Evolutionary conservation across 1,140 invertebrate species (phyloP).

Genomic region (Papilio xuthus): DNA sequence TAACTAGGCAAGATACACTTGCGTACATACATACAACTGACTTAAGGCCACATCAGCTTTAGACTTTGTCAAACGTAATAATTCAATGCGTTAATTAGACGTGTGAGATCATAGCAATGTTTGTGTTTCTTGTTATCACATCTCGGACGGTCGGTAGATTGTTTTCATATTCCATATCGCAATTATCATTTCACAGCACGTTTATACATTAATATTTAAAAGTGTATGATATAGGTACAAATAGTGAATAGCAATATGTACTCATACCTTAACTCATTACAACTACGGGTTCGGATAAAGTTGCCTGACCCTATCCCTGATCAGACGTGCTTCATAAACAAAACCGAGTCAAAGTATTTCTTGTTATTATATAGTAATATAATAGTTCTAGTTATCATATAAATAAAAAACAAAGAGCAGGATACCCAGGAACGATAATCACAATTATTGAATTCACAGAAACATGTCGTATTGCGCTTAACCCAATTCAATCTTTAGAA

Average conservation of each 20-base stretch:
- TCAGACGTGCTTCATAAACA: background rate
- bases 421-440: background rate
- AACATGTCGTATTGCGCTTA: slow-evolving; percentile 35
- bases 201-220: too few species aligned
- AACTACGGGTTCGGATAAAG: background rate
- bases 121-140: slow-evolving; percentile 1
- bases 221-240: too few species aligned
- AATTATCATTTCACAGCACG: background rate
- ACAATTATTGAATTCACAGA: slow-evolving; percentile 1
- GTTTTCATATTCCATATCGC: background rate
- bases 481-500: slow-evolving; percentile 44
- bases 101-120: slow-evolving; percentile 3
- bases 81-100: background rate
- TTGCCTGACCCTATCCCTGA: background rate
- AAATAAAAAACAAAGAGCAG: too few species aligned
- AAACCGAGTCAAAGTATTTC: too few species aligned
- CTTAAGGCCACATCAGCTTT: background rate
- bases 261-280: background rate
- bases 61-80: background rate
- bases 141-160: background rate
- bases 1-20: background rate
- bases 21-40: too few species aligned
- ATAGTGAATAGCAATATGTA: too few species aligned
- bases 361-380: too few species aligned
- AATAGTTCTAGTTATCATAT: too few species aligned